Evolutionary conservation across 2,888 invertebrate genomes (phyloP).

Genomic region (Tachystola acroxantha): DNA sequence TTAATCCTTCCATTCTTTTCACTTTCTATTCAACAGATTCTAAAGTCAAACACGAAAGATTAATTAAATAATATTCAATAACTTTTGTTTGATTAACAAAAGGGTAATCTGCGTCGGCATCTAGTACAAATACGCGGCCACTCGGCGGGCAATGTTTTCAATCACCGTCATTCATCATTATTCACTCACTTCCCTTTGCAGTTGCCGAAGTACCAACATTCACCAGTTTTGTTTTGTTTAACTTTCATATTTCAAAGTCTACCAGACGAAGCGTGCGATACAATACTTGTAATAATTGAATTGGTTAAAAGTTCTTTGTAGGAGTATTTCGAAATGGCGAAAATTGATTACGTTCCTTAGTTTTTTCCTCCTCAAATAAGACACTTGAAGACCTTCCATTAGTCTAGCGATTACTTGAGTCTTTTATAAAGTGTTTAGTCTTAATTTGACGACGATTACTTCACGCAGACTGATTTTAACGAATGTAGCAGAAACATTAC

Average conservation of each 20-base stretch:
- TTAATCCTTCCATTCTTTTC: slow-evolving; percentile 2
- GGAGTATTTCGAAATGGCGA: slow-evolving; percentile 34
- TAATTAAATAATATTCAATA: slow-evolving; percentile 75
- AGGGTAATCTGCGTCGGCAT: slow-evolving; percentile 74
- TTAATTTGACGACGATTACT: background rate
- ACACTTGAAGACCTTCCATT: slow-evolving; percentile 6
- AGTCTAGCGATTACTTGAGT: slow-evolving; percentile 8
- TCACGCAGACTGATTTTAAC: background rate
- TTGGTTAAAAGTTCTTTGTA: slow-evolving; percentile 46
- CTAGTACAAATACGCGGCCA: slow-evolving; percentile 69
- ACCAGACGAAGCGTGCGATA: slow-evolving; percentile 49
- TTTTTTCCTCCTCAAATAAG: slow-evolving; percentile 5
- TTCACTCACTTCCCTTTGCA: slow-evolving; percentile 73
- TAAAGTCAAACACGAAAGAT: slow-evolving; percentile 67
- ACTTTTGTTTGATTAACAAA: slow-evolving; percentile 74
- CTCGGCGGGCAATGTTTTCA: slow-evolving; percentile 67
- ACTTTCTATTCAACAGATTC: slow-evolving; percentile 31
- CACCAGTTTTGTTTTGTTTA: slow-evolving; percentile 69
- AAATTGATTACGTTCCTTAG: slow-evolving; percentile 29
- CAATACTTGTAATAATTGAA: slow-evolving; percentile 57
- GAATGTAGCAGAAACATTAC: background rate
- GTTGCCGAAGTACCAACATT: slow-evolving; percentile 58
- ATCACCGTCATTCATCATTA: slow-evolving; percentile 75
- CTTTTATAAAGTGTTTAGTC: background rate
- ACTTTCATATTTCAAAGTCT: slow-evolving; percentile 69